Conservation (phyloP, 2,888 invertebrate genomes). For the Lycaena phlaeas region DNA sequence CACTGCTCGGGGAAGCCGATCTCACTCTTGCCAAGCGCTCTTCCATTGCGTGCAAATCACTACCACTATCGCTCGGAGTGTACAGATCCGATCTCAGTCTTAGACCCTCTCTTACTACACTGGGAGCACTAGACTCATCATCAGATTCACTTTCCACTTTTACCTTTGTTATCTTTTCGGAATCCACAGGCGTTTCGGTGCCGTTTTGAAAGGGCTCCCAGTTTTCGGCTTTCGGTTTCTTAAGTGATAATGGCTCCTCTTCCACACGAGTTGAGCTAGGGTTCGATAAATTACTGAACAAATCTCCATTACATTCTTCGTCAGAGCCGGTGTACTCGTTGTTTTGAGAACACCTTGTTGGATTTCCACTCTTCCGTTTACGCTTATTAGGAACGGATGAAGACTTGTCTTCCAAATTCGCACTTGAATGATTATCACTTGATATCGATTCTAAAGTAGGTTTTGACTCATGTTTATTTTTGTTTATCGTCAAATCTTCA, state of each 20-base stretch:
- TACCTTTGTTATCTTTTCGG: conserved; percentile 51
- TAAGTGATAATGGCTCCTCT: conserved; percentile 59
- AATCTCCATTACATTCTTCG: conserved; percentile 57
- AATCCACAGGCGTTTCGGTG: conserved; percentile 50
- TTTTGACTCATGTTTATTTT: conserved; percentile 76
- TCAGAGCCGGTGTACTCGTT: conserved; percentile 64
- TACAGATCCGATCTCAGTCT: conserved; percentile 58
- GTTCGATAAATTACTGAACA: conserved; percentile 58
- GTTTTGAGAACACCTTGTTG: conserved; percentile 79
- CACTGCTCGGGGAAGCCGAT: conserved; percentile 60
- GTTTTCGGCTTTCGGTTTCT: conserved; percentile 61
- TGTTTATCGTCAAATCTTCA: conserved; percentile 79
- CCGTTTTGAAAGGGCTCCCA: conserved; percentile 63
- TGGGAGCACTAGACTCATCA: conserved; percentile 62
- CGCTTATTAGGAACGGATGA: conserved; percentile 76
- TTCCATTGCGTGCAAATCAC: conserved; percentile 65
- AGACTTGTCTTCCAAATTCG: conserved; percentile 58
- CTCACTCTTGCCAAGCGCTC: conserved; percentile 67
- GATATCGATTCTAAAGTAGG: conserved; percentile 47
- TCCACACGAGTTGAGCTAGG: conserved; percentile 50
- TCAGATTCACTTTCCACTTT: conserved; percentile 69
- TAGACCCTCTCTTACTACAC: conserved; percentile 62
- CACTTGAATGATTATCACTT: conserved; percentile 35
- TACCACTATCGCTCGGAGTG: conserved; percentile 68
- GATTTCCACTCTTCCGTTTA: conserved; percentile 87